Evolutionary conservation across 2,888 invertebrate genomes (phyloP), one percentile per base, ranked within the genome.

Genomic region (Oligia strigilis): DNA sequence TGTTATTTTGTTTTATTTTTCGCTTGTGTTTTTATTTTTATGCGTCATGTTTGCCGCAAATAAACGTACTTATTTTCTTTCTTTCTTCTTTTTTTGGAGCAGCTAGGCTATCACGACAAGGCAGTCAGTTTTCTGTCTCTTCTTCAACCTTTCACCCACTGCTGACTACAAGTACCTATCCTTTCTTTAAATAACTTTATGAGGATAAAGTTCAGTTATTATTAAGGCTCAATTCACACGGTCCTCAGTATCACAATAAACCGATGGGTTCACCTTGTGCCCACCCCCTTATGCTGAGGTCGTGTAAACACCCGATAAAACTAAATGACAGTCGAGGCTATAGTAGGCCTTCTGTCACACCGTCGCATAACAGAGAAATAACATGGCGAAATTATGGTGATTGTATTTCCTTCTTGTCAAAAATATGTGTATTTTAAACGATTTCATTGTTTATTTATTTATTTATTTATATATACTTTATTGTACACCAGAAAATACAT

Each of bases 281-380:
- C 52, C 82, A 81, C 79, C 76, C 83, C 75, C 73, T 83, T 65
- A 69, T 4, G 67, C 60, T 67, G 74, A 81, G 77, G 80, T 81
- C 82, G 71, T 36, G 74, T 88, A 81, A 81, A 75, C 79, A 73
- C 49, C 55, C 84, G 70, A 88, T 88, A 79, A 84, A 89, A 77
- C 65, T 72, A 77, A 80, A 82, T 70, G 84, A 77, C 81, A 84
- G 52, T 89, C 80, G 78, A 88, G 88, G 86, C 72, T 75, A 49
- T 23, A n/a, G 67, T 17, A 43, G 49, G 64, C 19, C 8, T 46
- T 11, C 43, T 75, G 11, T 86, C 49, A 89, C 78, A 89, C 84
- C 77, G 84, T 19, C 13, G 65, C 43, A 78, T 75, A 81, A 40
- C 29, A 40, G 1, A 69, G 3, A 11, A 52, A 23, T 55, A 65